Conservation (phyloP, 2,797 vertebrate genomes). For the Takifugu ocellatus region DNA sequence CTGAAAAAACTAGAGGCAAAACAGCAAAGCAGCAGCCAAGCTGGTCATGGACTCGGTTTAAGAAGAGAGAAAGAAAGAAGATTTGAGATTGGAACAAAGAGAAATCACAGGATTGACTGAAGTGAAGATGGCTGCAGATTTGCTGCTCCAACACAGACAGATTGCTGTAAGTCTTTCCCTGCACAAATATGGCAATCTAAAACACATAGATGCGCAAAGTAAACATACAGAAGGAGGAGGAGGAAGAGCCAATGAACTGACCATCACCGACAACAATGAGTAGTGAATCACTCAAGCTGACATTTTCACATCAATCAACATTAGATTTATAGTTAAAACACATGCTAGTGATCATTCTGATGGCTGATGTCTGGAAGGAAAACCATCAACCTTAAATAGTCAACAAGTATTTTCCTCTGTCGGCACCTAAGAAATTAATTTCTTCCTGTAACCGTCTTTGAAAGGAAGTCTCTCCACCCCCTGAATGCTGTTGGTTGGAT, state of each 20-base stretch:
- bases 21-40: constrained; percentile 3
- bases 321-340: constrained; percentile 13
- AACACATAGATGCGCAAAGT: not conserved
- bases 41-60: constrained; percentile 5
- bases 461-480: too few species aligned
- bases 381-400: too few species aligned
- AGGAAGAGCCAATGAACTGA: too few species aligned
- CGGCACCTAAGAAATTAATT: too few species aligned
- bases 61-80: not conserved
- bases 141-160: not conserved
- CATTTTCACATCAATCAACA: constrained; percentile 7
- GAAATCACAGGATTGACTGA: constrained; percentile 5
- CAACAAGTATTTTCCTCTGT: too few species aligned
- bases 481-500: too few species aligned
- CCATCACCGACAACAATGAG: too few species aligned
- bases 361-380: not conserved
- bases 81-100: not conserved
- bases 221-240: not conserved
- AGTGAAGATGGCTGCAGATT: constrained; percentile 5
- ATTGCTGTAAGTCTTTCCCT: too few species aligned
- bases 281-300: not conserved
- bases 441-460: too few species aligned
- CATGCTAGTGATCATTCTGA: too few species aligned
- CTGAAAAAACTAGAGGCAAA: not conserved
- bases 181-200: not conserved